Base-by-base conservation (phyloP, 2,797 vertebrate species). In the Champsocephalus esox region DNA sequence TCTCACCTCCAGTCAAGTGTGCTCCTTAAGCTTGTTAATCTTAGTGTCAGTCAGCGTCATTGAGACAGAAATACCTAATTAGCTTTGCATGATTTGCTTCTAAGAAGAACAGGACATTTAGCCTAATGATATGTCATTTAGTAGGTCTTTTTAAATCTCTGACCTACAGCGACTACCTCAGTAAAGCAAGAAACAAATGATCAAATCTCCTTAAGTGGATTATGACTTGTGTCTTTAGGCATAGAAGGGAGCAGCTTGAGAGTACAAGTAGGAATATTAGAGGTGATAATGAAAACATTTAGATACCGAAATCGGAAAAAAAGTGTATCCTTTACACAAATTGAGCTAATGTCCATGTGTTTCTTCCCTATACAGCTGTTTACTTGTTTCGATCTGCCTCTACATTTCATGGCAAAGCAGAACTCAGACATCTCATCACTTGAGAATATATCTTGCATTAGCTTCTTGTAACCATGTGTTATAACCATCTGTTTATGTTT, bases 1-100 rank as follows among this genome's bases (percentile, higher is more conserved):
- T 92, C 85, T 73, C 89, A 88, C 81, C 83, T 89, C 84, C 80
- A 76, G 70, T 93, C 89, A 82, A 80, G 93, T 89, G 55, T 86
- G 73, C 56, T 71, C 79, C 77, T 90, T 77, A 90, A 91, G 81
- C 90, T 85, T 85, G 80, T 94, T 93, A 90, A 94, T 95, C 92
- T 94, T 89, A 34, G 72, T 92, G 93, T 93, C 91, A 90, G 82
- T 93, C 92, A 88, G 66, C 48, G 54, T 80, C 84, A 80, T 74
- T 63, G 86, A 90, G 84, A 92, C 87, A 86, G 43, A 79, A 94
- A 85, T 85, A 80, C 81, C 81, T 92, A 90, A 92, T 96, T 95
- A 92, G 84, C 54, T 70, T 71, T 90, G 80, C 80, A 75, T 95
- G 92, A 91, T 84, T 92, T 90, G 90, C 89, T 89, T 70, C 85